Evolutionary conservation across 2,888 invertebrate species (phyloP), one percentile per base, ranked within the genome.

Genomic region (Notodonta dromedarius): DNA sequence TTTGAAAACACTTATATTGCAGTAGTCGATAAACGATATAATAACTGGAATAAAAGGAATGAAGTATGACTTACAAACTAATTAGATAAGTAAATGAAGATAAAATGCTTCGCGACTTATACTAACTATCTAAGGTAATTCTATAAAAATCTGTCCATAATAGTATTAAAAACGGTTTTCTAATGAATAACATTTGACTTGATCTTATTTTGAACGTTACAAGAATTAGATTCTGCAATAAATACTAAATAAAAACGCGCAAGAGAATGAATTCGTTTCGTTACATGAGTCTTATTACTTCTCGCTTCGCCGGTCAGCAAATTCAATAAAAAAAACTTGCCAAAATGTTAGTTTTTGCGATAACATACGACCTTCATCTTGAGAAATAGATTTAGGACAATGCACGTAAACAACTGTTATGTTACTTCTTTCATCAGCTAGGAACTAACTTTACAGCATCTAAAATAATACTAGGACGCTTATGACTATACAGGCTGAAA

Each of bases 211-310:
- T 53, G 24, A 13, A 32, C 6, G 13, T 53, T 35, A 13, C 16
- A 13, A 42, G 16, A 55, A 40, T 40, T 40, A 40, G 13, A 40
- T 53, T 52, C 39, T 53, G 56, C 39, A 35, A 42, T 42, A 13
- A 35, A 7, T 35, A 32, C 7, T 53, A 46, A 57, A 53, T 59
- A 57, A 48, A 32, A 57, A 62, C 56, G 12, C 57, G 56, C 54
- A 40, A 59, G n/a, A 39, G 32, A 35, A 59, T 24, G 12, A 46
- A 42, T 63, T 62, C 57, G 56, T 40, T 56, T 61, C 59, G 58
- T 62, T 65, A 54, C 24, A 64, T 63, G 58, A 50, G 50, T 56
- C 44, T 57, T 54, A 56, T 60, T 58, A 61, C 52, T 66, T 60
- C 40, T 56, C 63, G 61, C 63, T 65, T 61, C 63, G 53, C 53